A percentile compares a stretch with the other conserved stretches of the same genome.
Evolutionary conservation across 1,140 invertebrate genomes (phyloP).

Genomic region (Drosophila sturtevanti): DNA sequence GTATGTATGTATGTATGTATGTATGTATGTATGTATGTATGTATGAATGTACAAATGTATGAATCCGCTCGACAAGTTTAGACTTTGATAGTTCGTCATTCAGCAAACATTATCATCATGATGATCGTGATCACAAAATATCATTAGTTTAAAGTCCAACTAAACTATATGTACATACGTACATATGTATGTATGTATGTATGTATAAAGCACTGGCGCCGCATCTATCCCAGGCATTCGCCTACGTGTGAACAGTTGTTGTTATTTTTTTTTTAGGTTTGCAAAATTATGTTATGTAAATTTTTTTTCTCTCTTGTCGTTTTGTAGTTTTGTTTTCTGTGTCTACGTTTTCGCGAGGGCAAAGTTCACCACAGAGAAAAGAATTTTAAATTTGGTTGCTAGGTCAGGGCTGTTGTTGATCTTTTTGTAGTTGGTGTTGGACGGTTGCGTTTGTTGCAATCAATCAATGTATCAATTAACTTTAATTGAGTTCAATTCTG

Average conservation of each 20-base stretch:
- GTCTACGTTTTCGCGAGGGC: background rate
- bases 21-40: background rate
- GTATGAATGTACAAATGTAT: too few relatives aligned
- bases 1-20: conserved; percentile 3
- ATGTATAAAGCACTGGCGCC: background rate
- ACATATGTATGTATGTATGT: background rate
- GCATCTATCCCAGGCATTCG: background rate
- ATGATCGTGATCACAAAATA: conserved; percentile 30
- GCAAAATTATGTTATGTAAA: conserved; percentile 8
- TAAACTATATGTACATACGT: background rate
- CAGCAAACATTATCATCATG: conserved; percentile 46
- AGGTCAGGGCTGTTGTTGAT: conserved; percentile 47
- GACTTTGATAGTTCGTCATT: conserved; percentile 74
- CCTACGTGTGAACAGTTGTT: background rate
- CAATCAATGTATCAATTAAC: conserved; percentile 62
- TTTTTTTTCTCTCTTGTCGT: background rate
- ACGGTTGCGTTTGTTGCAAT: conserved; percentile 21
- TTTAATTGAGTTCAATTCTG: conserved; percentile 53
- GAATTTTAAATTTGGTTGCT: conserved; percentile 38
- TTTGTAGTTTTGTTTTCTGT: background rate
- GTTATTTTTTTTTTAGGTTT: background rate
- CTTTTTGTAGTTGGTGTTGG: conserved; percentile 33
- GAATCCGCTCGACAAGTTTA: conserved; percentile 30
- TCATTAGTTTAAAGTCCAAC: conserved; percentile 74
- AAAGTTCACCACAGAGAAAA: background rate